Evolutionary conservation across 1,140 invertebrate species (phyloP).

Genomic region (Ceratina australensis): DNA sequence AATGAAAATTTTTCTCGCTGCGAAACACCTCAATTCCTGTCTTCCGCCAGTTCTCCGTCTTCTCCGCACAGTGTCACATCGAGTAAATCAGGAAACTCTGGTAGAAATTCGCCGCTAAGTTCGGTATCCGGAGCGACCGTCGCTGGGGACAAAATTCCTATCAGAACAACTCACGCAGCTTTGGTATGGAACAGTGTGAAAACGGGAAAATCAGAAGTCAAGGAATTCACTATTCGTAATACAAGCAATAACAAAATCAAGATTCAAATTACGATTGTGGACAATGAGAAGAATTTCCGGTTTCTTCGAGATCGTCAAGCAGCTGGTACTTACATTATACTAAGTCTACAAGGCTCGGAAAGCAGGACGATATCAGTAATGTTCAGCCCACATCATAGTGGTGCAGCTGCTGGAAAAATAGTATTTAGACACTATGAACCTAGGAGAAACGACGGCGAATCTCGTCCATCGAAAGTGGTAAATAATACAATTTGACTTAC

Average conservation of each 20-base stretch:
- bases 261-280: constrained; percentile 74
- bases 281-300: constrained; percentile 73
- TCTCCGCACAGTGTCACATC: constrained; percentile 73
- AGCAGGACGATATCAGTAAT: constrained; percentile 75
- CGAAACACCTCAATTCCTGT: constrained; percentile 68
- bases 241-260: constrained; percentile 78
- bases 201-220: constrained; percentile 75
- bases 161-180: constrained; percentile 77
- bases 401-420: constrained; percentile 77
- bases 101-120: constrained; percentile 74
- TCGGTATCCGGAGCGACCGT: constrained; percentile 68
- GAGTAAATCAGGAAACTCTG: constrained; percentile 66
- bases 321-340: constrained; percentile 59
- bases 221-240: constrained; percentile 79
- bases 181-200: constrained; percentile 80
- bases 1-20: constrained; percentile 64
- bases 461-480: constrained; percentile 69
- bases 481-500: constrained; percentile 33
- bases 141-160: constrained; percentile 73
- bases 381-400: constrained; percentile 75
- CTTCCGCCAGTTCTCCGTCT: constrained; percentile 64
- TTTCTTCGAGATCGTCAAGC: constrained; percentile 73
- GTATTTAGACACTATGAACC: constrained; percentile 76
- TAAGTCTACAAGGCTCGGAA: constrained; percentile 77
- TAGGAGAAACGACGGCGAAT: constrained; percentile 68